These are phyloP conservation scores for Eumerus sabulonum DNA, from an alignment of 2,888 invertebrate species.

Conservation along the genomic window DNA sequence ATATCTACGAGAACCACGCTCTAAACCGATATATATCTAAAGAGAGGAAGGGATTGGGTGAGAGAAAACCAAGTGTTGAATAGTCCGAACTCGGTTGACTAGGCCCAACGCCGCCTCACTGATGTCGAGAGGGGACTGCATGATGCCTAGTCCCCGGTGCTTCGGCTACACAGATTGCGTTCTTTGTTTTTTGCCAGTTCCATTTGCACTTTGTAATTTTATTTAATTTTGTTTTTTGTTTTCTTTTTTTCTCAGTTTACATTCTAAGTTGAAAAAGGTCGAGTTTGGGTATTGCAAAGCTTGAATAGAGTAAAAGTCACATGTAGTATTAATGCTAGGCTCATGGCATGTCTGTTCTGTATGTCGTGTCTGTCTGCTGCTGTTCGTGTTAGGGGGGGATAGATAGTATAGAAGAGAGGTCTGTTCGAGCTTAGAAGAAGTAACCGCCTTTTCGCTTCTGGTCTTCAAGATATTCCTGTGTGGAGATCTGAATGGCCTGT, in stretches of 20 bases:
- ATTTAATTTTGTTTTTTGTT: conserved; percentile 2
- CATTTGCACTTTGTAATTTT: conserved; percentile 44
- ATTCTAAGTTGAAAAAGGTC: conserved; percentile 24
- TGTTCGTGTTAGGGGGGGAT: conserved; percentile 4
- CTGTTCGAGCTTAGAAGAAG: conserved; percentile 28
- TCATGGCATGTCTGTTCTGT: neutral
- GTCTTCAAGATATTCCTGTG: conserved; percentile 78
- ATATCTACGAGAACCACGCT: too few species aligned
- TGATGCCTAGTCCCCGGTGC: too few species aligned
- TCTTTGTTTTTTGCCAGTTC: conserved; percentile 34
- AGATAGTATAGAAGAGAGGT: conserved; percentile 18
- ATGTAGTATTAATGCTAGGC: neutral
- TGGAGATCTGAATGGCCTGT: conserved; percentile 78
- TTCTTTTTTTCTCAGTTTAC: conserved; percentile 17
- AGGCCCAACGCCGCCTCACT: too few species aligned
- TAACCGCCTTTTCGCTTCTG: conserved; percentile 75
- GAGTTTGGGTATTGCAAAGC: too few species aligned
- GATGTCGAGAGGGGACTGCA: too few species aligned
- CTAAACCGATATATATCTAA: too few species aligned
- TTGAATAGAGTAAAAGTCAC: too few species aligned
- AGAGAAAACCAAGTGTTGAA: too few species aligned
- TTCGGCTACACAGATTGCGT: too few species aligned
- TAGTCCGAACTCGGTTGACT: too few species aligned
- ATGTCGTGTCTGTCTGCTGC: conserved; percentile 2
- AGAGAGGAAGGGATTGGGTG: too few species aligned